These are phyloP conservation scores for Mus minutoides DNA, from an alignment of 2,797 vertebrate genomes.

Conservation along the genomic window DNA sequence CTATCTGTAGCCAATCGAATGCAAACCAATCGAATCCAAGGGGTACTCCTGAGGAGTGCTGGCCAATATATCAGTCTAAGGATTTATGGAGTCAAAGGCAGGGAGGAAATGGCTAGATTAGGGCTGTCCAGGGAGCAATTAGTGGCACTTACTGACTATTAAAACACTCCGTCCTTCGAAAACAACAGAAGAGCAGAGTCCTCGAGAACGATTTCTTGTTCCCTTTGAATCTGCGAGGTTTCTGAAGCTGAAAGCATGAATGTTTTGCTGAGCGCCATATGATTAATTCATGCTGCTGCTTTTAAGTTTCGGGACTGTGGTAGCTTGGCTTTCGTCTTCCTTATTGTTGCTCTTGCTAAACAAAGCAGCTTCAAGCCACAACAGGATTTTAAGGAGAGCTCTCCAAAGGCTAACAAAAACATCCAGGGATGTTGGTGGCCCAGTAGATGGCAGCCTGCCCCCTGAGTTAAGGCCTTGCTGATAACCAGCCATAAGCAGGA, in stretches of 20 bases:
- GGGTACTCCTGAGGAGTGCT: constrained; percentile 81
- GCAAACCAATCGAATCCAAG: constrained; percentile 83
- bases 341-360: constrained; percentile 66
- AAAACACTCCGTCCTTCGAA: constrained; percentile 84
- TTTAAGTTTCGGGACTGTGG: constrained; percentile 25
- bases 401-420: not conserved
- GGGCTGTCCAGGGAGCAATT: constrained; percentile 86
- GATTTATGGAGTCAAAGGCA: constrained; percentile 84
- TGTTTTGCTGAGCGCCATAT: constrained; percentile 57
- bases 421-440: constrained; percentile 34
- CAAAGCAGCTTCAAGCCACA: constrained; percentile 54
- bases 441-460: constrained; percentile 80
- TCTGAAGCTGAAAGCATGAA: constrained; percentile 75
- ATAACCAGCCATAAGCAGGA: not conserved
- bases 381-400: constrained; percentile 13
- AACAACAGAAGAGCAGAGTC: constrained; percentile 79
- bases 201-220: constrained; percentile 62
- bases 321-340: not conserved
- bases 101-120: constrained; percentile 86
- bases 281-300: constrained; percentile 70
- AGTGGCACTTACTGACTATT: constrained; percentile 85
- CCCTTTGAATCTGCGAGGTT: constrained; percentile 72
- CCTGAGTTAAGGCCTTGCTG: constrained; percentile 59
- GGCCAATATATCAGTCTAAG: constrained; percentile 84
- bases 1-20: constrained; percentile 64